Evolutionary conservation across 1,140 invertebrate species (phyloP), one percentile per base, ranked within the genome.

Genomic region (Hylaeus anthracinus): DNA sequence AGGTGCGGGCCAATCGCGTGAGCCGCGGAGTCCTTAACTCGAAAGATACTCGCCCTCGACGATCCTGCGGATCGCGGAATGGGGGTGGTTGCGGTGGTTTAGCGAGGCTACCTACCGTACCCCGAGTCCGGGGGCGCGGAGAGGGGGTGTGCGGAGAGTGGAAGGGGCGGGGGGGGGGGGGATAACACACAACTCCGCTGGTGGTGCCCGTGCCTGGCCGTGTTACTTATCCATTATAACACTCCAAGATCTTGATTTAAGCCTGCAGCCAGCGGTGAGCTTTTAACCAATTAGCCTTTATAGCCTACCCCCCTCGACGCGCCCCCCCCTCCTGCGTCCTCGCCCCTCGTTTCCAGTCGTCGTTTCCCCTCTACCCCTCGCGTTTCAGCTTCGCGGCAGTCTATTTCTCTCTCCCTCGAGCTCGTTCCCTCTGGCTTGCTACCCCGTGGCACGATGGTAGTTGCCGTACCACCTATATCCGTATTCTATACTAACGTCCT

Each of bases 221-320:
- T 93, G 92, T 93, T 93, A 93, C 92, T 93, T 93, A 93, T 93
- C 92, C 93, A 93, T 93, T 93, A 93, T 94, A 94, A 93, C 93
- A 93, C 93, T 93, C 92, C 92, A 93, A 93, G 92, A 93, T 94
- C 93, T 94, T 94, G 93, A 93, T 93, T 93, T 93, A 93, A 93
- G 93, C 92, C 93, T 92, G 91, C 91, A 92, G 90, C 92, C 88
- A 90, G 91, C 90, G 92, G 92, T 92, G 92, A 93, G 93, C 93
- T 93, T 93, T 93, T 93, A 93, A 93, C 92, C 93, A 93, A 93
- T 93, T 93, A 93, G 93, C 92, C 92, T 93, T 93, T 93, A 93
- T 92, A 92, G 91, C 91, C 87, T 84, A 86, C 80, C 67, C 79
- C 85, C 67, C 72, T 79, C 79, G 74, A 41, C 74, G 64, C 26